phyloP scores from a whole-genome alignment of 2,888 invertebrate genomes.

The Ectobius pallidus region DNA sequence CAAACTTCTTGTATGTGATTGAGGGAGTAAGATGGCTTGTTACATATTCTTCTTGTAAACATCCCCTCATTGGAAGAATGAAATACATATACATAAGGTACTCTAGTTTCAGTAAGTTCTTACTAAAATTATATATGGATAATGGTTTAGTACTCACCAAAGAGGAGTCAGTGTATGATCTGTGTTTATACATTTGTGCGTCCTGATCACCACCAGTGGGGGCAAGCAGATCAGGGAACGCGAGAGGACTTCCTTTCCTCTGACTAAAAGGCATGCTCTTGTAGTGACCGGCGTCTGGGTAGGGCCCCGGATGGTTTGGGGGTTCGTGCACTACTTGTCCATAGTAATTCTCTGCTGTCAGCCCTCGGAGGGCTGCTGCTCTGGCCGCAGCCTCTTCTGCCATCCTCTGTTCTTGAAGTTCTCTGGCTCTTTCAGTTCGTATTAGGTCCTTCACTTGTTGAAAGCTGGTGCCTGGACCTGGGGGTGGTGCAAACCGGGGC shows the following conservation, averaged over 20 bases:
- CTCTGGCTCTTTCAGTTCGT: conserved; percentile 75
- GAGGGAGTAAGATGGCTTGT: too few species aligned
- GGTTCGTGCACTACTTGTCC: conserved; percentile 19
- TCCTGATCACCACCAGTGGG: conserved; percentile 48
- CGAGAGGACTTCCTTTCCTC: conserved; percentile 49
- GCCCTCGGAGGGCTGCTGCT: conserved; percentile 66
- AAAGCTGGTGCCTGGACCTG: conserved; percentile 60
- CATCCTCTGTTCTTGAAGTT: conserved; percentile 75
- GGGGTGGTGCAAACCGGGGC: conserved; percentile 45
- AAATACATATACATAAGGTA: too few species aligned
- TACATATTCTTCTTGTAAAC: too few species aligned
- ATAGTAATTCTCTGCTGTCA: conserved; percentile 51
- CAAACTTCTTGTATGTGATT: too few species aligned
- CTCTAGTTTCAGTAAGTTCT: too few species aligned
- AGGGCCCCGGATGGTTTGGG: conserved; percentile 1
- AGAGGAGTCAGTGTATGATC: too few species aligned
- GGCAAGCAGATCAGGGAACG: conserved; percentile 55
- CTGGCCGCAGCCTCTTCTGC: conserved; percentile 74
- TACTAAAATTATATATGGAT: too few species aligned
- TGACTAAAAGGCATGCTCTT: neutral
- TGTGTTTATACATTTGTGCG: conserved; percentile 29
- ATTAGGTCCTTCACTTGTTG: conserved; percentile 82
- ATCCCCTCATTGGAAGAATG: too few species aligned
- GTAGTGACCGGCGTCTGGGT: neutral
- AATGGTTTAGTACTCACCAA: too few species aligned